Base-by-base conservation (phyloP, 1,140 invertebrate species). In the Asbolus verrucosus region DNA sequence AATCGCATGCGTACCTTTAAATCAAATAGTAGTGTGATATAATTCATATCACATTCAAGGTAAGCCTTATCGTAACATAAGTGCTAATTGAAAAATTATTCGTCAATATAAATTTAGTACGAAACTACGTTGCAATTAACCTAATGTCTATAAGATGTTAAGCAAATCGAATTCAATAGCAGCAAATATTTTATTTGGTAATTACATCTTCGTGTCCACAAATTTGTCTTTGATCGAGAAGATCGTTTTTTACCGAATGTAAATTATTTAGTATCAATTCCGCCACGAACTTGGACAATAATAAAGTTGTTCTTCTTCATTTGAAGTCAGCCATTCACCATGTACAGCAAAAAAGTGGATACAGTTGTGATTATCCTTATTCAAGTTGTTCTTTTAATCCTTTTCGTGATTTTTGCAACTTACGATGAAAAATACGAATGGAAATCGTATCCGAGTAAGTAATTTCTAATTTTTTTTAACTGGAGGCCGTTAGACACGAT, bases 101-200 rank as follows among this genome's bases (percentile, higher is more conserved):
- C n/a, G 11, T 36, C 33, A 36, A 36, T n/a, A n/a, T n/a, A 27
- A 27, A 27, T 36, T 11, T 36, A 8, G 33, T 36, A 36, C 11
- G n/a, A n/a, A 6, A 8, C 33, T 36, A 11, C 33, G 27, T 30
- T 11, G 33, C 11, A 11, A 36, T 54, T 54, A 54, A 14, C 46
- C 21, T 2, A 14, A 6, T 36, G 3, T n/a, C 33, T 36, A 36
- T 36, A 30, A 30, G 21, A 54, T 54, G 46, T 27, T 54, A 14
- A 14, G 18, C 27, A 19, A 54, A 30, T 54, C 46, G 33, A 54
- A 19, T 6, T 18, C 21, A 21, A 3, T 6, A 46, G n/a, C 8
- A 14, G 27, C 46, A 54, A 54, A 54, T 54, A 54, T 54, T 54
- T 54, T 54, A 54, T 54, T 54, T 54, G 14, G 21, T 54, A 31